Base-by-base conservation (phyloP, 2,888 invertebrate species). In the Periphyllus acericola region DNA sequence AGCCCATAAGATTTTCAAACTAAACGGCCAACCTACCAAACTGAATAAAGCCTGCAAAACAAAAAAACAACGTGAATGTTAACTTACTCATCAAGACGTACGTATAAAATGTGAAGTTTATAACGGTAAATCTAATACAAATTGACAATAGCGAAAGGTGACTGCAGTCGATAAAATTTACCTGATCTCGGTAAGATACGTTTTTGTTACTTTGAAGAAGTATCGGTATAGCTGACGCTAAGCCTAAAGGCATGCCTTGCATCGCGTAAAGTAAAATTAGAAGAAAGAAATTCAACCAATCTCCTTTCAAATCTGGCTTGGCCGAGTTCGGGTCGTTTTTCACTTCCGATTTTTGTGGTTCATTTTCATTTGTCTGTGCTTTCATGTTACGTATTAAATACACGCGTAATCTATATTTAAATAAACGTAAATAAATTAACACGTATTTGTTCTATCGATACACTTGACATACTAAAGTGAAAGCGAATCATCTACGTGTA, bases 191-290 rank as follows among this genome's bases (percentile, higher is more conserved):
- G 92, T 99, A 99, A 89, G 96, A 97, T 85, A 98, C 96, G 89
- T 97, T 96, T 88, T 96, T 94, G 32, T 83, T 29, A 92, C 98
- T 97, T 91, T 98, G 97, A 85, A 99, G 93, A 85, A 99, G 93
- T 96, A 99, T 97, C 0, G 99, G 99, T 90, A 99, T 95, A 46
- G 98, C 97, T 32, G 96, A 95, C 74, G 96, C 96, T 46, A 99
- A 92, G 0, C 99, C 99, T 8, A 99, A 92, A 0, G 99, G 99
- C 91, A 97, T 96, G 14, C 99, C 99, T 93, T 98, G 97, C 36
- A 99, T 93, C 71, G 99, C 94, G 91, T 99, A 99, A 9, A 99
- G 93, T 91, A 99, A 97, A 90, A 98, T 93, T 76, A 99, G 93
- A 89, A 99, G 93, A 25, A 95, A 94, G 90, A 99, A 96, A 91